Conservation (phyloP, 2,888 invertebrate species). For the Microctonus hyperodae region DNA sequence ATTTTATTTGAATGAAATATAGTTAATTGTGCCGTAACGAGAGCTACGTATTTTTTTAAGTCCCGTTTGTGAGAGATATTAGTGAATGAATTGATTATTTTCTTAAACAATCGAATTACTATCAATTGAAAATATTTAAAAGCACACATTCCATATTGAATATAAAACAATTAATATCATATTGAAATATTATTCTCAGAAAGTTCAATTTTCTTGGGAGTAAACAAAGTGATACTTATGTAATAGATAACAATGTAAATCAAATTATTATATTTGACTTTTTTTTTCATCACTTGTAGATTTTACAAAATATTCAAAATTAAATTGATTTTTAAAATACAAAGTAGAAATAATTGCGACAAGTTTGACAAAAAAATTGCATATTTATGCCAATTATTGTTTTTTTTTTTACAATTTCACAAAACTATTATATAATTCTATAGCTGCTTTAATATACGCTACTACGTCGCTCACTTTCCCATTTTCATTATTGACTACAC, state of each 20-base stretch:
- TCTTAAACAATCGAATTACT: neutral
- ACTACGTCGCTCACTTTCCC: neutral
- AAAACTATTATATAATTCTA: neutral
- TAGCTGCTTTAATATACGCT: neutral
- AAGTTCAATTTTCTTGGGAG: neutral
- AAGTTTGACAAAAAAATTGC: neutral
- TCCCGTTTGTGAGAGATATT: neutral
- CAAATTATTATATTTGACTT: conserved; percentile 42
- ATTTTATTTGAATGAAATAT: conserved; percentile 59
- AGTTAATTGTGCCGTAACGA: conserved; percentile 52
- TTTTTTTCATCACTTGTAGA: conserved; percentile 31
- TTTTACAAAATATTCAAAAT: too few relatives aligned
- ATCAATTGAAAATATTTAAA: neutral
- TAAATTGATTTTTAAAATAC: neutral
- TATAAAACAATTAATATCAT: neutral
- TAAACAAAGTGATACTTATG: neutral
- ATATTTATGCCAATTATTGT: neutral
- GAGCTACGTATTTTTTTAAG: neutral
- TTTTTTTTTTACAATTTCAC: neutral
- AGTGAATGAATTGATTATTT: neutral
- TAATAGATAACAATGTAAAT: conserved; percentile 6
- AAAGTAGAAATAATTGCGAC: neutral
- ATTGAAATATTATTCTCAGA: neutral
- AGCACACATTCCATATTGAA: neutral
- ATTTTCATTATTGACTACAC: conserved; percentile 9